Percentiles rank a stretch among this genome's conserved stretches.
phyloP scores from a whole-genome alignment of 2,888 invertebrate species.

The Dasypogon diadema region DNA sequence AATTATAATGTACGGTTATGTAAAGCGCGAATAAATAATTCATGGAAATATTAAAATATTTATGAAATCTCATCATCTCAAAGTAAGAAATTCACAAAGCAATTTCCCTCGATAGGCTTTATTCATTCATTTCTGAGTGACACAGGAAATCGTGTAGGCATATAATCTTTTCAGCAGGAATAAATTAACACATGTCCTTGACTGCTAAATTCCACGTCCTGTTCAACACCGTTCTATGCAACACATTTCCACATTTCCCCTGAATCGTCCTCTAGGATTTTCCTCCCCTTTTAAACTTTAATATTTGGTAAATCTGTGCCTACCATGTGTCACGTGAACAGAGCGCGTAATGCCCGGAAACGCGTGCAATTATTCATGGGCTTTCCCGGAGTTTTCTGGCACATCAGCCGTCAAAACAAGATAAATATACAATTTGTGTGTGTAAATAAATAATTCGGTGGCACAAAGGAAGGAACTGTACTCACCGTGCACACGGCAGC shows the following conservation, averaged over 20 bases:
- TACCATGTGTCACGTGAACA: not conserved
- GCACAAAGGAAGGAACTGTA: constrained; percentile 56
- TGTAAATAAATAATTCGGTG: not conserved
- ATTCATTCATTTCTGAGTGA: too few species aligned
- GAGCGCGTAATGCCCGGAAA: not conserved
- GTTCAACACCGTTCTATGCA: not conserved
- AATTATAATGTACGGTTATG: too few species aligned
- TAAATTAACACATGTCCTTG: not conserved
- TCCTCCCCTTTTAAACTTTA: not conserved
- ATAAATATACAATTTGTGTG: constrained; percentile 13
- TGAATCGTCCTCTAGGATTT: not conserved
- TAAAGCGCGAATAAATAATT: too few species aligned
- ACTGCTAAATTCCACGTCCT: not conserved
- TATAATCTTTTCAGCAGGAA: not conserved
- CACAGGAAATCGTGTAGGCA: too few species aligned
- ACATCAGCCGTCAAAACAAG: constrained; percentile 28
- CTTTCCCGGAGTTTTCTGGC: not conserved
- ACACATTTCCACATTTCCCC: not conserved
- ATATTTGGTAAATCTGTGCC: not conserved
- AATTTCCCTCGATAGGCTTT: too few species aligned
- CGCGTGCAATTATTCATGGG: constrained; percentile 20
- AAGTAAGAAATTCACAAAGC: too few species aligned
- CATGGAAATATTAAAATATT: too few species aligned
- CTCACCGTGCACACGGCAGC: constrained; percentile 89
- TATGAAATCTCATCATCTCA: too few species aligned